phyloP scores from a whole-genome alignment of 2,888 invertebrate genomes.

The Teleiodes luculella region DNA sequence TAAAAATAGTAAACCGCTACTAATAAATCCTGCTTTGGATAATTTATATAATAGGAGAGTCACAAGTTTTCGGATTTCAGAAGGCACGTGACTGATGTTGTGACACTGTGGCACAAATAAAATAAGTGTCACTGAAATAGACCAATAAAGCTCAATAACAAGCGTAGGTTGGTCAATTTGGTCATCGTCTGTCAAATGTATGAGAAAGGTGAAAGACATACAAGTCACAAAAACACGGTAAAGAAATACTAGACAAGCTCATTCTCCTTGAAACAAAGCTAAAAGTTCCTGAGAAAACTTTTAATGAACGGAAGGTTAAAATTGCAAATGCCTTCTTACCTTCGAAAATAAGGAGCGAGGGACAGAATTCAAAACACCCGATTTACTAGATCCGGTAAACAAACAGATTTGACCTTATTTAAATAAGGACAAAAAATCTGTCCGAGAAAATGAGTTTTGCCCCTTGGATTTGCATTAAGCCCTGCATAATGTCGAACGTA shows the following conservation, averaged over 20 bases:
- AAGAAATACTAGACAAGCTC: not conserved
- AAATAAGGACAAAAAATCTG: slow-evolving; percentile 36
- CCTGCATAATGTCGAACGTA: slow-evolving; percentile 8
- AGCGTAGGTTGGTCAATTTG: too few relatives aligned
- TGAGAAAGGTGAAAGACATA: too few relatives aligned
- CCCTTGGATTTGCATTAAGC: slow-evolving; percentile 39
- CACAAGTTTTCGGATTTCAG: too few relatives aligned
- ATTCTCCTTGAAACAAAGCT: not conserved
- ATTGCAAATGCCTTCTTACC: slow-evolving; percentile 34
- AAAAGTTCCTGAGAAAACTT: not conserved
- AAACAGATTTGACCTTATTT: slow-evolving; percentile 32
- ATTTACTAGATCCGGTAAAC: slow-evolving; percentile 33
- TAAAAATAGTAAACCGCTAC: too few relatives aligned
- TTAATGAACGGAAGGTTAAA: slow-evolving; percentile 31
- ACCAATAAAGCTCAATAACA: too few relatives aligned
- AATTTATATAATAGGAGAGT: too few relatives aligned
- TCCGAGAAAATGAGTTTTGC: slow-evolving; percentile 33
- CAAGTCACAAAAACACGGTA: too few relatives aligned
- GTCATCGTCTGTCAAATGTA: too few relatives aligned
- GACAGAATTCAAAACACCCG: slow-evolving; percentile 34
- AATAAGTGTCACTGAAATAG: too few relatives aligned
- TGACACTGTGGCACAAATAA: too few relatives aligned
- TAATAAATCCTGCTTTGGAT: too few relatives aligned
- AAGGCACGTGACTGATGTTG: too few relatives aligned
- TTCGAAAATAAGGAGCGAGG: slow-evolving; percentile 30